Conservation (phyloP, 1,140 invertebrate genomes). For the Uloborus diversus region DNA sequence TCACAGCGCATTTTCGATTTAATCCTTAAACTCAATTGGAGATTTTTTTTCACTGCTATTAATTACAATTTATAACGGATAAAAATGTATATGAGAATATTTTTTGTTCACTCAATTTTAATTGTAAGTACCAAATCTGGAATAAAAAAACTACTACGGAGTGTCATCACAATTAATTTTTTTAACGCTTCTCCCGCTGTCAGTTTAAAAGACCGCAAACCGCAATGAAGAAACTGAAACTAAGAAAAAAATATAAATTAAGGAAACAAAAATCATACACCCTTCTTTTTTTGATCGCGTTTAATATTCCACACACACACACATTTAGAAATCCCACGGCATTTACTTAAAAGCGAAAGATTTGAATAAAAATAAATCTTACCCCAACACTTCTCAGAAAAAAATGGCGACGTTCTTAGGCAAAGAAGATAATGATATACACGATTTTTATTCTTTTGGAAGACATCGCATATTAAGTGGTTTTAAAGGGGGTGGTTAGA, state of each 20-base stretch:
- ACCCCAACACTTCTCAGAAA: background rate
- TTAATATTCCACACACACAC: slow-evolving; percentile 27
- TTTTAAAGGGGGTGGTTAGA: slow-evolving; percentile 1
- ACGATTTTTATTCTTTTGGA: slow-evolving; percentile 28
- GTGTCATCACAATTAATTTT: background rate
- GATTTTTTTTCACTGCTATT: background rate
- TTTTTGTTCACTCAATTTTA: background rate
- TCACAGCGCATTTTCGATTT: too few species aligned
- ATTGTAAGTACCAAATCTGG: background rate
- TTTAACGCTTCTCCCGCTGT: background rate
- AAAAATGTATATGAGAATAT: too few species aligned
- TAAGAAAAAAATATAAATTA: background rate
- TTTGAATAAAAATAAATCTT: slow-evolving; percentile 43
- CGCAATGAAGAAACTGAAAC: background rate
- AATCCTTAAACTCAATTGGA: slow-evolving; percentile 9
- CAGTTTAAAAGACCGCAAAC: background rate
- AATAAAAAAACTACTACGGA: background rate
- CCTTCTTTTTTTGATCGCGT: slow-evolving; percentile 6
- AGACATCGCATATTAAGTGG: slow-evolving; percentile 24
- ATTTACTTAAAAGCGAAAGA: slow-evolving; percentile 41
- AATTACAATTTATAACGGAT: background rate
- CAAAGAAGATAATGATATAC: slow-evolving; percentile 39
- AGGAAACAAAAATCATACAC: background rate
- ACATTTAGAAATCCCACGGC: background rate
- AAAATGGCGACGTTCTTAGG: background rate